Base-by-base conservation (phyloP, 1,140 invertebrate genomes). In the Cecropterus lyciades region DNA sequence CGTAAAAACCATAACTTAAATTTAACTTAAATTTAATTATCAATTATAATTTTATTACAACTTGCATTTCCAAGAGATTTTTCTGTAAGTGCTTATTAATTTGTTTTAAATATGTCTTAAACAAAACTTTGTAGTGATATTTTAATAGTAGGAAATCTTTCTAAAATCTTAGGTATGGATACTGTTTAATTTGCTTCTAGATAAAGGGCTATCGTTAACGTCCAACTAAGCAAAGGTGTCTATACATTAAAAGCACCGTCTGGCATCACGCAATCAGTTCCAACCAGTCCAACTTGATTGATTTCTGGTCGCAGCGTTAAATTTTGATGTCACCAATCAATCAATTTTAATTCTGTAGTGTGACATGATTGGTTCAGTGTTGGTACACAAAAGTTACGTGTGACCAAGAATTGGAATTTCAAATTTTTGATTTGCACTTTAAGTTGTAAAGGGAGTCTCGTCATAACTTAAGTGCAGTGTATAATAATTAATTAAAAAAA, bases 271-370 rank as follows among this genome's bases (percentile, higher is more conserved):
- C 45, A 70, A 80, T 79, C 70, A 48, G 72, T 77, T 73, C 51
- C 65, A 65, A 78, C 79, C 75, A 78, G 78, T 74, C 63, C 62
- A 48, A 73, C 67, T 46, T 80, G 84, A 86, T 86, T 81, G 77
- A 87, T 81, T 76, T 52, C 66, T 75, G 73, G 72, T 67, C 60
- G 65, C 37, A 46, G 77, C 84, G 79, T 86, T 82, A 84, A 87
- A 89, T 81, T 79, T 85, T 87, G 78, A 85, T 80, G 75, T 79
- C 81, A 77, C 72, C 69, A 75, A 90, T 90, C 84, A 90, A 90
- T 90, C 85, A 87, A 85, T 80, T 82, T 86, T 82, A 82, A 84
- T 85, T 86, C 73, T 57, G 42, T 70, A 37, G 37, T 17, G 20
- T 48, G 69, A 71, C 65, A 71, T 57, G 63, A 45, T 67, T 71